A percentile compares a stretch with the other conserved stretches of the same genome.
These are phyloP conservation scores for Gambusia affinis DNA, from an alignment of 2,113 vertebrate genomes.

Conservation along the genomic window DNA sequence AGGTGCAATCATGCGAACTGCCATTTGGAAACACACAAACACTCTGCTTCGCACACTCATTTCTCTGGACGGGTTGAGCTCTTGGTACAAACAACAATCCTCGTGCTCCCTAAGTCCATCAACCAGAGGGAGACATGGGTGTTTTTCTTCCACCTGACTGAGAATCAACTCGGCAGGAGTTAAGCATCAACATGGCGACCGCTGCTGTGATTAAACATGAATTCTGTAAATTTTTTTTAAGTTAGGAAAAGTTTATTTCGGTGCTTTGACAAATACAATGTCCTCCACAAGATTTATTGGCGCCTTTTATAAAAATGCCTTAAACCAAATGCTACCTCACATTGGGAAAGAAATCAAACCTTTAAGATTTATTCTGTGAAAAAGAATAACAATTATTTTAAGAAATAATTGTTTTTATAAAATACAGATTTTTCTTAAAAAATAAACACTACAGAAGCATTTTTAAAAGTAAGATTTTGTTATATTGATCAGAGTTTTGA, in stretches of 20 bases:
- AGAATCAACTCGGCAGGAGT: not conserved
- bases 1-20: conserved; percentile 59
- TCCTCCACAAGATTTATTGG: not conserved
- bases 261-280: conserved; percentile 1
- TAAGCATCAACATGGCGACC: not conserved
- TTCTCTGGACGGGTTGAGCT: conserved; percentile 28
- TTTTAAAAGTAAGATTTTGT: too few species aligned
- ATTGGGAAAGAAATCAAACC: too few species aligned
- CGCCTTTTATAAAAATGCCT: not conserved
- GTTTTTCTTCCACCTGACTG: not conserved
- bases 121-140: conserved; percentile 6
- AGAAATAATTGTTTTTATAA: too few species aligned
- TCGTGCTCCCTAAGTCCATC: conserved; percentile 13
- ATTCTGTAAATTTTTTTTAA: not conserved
- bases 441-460: too few species aligned
- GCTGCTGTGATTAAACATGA: not conserved
- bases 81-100: conserved; percentile 8
- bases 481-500: too few species aligned
- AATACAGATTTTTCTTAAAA: too few species aligned
- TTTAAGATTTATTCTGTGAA: not conserved
- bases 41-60: conserved; percentile 28
- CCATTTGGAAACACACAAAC: conserved; percentile 45
- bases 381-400: not conserved
- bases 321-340: not conserved
- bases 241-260: not conserved